phyloP scores from a whole-genome alignment of 2,113 vertebrate species.

The Odontophorus gujanensis region DNA sequence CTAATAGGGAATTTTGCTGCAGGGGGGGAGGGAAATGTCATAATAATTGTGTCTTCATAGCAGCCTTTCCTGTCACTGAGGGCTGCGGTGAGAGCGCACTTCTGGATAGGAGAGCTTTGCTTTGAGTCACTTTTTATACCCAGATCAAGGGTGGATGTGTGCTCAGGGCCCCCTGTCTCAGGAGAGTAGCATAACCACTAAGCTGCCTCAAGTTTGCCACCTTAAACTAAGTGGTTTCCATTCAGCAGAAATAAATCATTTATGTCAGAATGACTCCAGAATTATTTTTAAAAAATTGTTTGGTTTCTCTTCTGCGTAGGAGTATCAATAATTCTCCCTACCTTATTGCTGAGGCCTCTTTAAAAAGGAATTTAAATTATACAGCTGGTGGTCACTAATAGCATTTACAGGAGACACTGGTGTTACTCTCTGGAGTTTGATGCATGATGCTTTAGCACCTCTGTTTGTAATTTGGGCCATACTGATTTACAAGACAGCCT shows the following conservation, averaged over 20 bases:
- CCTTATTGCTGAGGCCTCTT: neutral
- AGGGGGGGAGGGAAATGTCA: neutral
- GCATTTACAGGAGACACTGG: neutral
- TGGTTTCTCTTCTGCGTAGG: neutral
- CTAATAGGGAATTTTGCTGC: neutral
- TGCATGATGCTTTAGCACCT: neutral
- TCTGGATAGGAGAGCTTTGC: conserved; percentile 18
- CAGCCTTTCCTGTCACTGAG: neutral
- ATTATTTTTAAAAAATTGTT: conserved; percentile 40
- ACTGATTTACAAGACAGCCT: neutral
- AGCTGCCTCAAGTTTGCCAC: conserved; percentile 57
- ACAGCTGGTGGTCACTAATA: conserved; percentile 1
- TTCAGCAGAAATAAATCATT: conserved; percentile 55
- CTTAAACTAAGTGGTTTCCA: conserved; percentile 67
- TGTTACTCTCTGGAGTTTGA: neutral
- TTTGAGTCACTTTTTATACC: conserved; percentile 35
- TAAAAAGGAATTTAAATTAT: conserved; percentile 45
- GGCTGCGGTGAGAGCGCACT: conserved; percentile 26
- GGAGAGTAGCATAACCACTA: conserved; percentile 62
- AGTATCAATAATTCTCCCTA: conserved; percentile 8
- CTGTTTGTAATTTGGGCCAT: neutral
- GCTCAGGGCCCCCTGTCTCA: neutral
- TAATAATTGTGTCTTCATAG: conserved; percentile 49
- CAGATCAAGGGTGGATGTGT: conserved; percentile 14
- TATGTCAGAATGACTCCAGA: conserved; percentile 40